phyloP scores from a whole-genome alignment of 1,140 invertebrate genomes.

The Rhagoletis zephyria region DNA sequence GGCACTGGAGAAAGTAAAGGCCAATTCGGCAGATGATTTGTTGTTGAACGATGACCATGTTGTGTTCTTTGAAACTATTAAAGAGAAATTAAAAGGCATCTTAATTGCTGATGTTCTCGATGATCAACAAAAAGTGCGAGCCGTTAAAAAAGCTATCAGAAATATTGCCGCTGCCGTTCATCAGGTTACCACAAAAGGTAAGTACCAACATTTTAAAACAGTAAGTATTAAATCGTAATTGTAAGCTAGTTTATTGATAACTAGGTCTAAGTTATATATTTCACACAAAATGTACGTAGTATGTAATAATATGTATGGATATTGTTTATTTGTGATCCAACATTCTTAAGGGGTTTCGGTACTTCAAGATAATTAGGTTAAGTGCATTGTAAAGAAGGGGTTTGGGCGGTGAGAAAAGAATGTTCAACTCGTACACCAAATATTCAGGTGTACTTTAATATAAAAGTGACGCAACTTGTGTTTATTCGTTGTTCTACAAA shows the following conservation, averaged over 20 bases:
- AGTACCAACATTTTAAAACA: conserved; percentile 66
- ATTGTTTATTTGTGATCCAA: too few species aligned
- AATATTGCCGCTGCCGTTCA: conserved; percentile 81
- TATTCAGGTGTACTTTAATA: too few species aligned
- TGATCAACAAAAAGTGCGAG: conserved; percentile 72
- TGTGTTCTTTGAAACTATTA: conserved; percentile 85
- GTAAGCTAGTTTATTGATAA: background rate
- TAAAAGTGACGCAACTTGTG: too few species aligned
- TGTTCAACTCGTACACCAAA: too few species aligned
- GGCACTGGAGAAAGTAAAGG: conserved; percentile 80
- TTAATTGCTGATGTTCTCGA: conserved; percentile 83
- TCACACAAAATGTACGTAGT: too few species aligned
- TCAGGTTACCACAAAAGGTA: conserved; percentile 76
- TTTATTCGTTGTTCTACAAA: too few species aligned
- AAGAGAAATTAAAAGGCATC: conserved; percentile 88
- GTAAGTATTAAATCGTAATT: conserved; percentile 8
- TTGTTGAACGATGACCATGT: conserved; percentile 81
- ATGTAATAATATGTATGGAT: too few species aligned
- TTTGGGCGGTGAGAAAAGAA: too few species aligned
- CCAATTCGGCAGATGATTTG: conserved; percentile 83
- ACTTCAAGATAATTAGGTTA: too few species aligned
- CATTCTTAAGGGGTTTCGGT: too few species aligned
- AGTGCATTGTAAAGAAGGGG: too few species aligned
- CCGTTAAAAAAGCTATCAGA: conserved; percentile 75
- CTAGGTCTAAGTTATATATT: too few species aligned